Evolutionary conservation across 2,797 vertebrate species (phyloP).

Genomic region (Limnodromus scolopaceus): DNA sequence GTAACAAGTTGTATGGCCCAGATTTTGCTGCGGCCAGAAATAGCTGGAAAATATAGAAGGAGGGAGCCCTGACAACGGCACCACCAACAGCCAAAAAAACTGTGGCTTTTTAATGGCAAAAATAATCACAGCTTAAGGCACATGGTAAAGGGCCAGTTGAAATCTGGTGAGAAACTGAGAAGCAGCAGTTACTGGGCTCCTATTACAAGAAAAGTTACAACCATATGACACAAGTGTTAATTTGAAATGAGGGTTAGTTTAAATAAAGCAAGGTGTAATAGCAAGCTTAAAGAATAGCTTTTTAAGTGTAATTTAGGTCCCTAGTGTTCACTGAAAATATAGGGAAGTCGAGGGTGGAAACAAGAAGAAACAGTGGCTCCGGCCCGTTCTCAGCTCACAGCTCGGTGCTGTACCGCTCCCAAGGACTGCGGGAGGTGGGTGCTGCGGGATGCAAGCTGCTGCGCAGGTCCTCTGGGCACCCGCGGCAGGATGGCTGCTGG

Average conservation of each 20-base stretch:
- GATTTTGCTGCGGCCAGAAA: neutral
- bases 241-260: neutral
- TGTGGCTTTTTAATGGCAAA: neutral
- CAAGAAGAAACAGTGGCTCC: neutral
- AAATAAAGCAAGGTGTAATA: neutral
- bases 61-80: neutral
- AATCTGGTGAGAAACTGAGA: neutral
- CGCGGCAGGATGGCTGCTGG: rapidly evolving
- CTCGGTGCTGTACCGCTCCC: rapidly evolving
- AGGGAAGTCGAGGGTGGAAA: neutral
- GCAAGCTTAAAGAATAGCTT: neutral
- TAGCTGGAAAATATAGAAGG: neutral
- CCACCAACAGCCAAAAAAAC: neutral
- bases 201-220: neutral
- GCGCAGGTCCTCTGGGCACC: neutral
- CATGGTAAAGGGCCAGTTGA: neutral
- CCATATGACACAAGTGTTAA: neutral
- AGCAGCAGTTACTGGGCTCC: neutral
- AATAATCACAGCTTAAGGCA: neutral
- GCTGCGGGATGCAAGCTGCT: neutral
- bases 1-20: neutral
- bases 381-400: neutral
- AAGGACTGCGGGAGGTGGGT: neutral
- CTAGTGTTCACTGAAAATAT: neutral
- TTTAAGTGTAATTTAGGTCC: neutral